phyloP scores from a whole-genome alignment of 2,888 invertebrate genomes.

The Phalera bucephala region DNA sequence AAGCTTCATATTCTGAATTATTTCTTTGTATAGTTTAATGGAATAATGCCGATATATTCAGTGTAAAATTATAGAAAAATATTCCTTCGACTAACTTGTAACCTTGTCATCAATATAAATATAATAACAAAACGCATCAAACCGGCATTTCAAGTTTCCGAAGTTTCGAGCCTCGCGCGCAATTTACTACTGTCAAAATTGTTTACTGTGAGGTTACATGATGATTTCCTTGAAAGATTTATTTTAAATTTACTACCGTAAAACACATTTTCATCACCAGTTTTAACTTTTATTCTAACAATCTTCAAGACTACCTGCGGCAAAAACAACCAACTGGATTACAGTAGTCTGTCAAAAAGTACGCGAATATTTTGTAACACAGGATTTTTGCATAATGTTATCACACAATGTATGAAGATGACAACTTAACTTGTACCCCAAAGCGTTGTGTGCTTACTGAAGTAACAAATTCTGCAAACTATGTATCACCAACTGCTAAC shows the following conservation, averaged over 20 bases:
- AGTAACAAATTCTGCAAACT: conserved; percentile 78
- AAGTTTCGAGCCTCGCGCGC: conserved; percentile 61
- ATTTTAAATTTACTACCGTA: not conserved
- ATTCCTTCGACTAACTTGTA: too few species aligned
- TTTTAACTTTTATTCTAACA: too few species aligned
- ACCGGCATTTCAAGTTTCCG: conserved; percentile 11
- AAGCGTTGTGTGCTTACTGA: conserved; percentile 81
- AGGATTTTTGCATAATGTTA: conserved; percentile 74
- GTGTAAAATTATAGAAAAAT: too few species aligned
- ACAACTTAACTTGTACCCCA: conserved; percentile 76
- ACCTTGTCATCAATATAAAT: too few species aligned
- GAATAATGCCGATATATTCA: too few species aligned
- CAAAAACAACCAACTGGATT: conserved; percentile 62
- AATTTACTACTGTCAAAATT: conserved; percentile 70
- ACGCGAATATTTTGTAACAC: conserved; percentile 69
- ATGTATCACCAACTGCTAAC: conserved; percentile 86
- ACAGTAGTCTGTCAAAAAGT: conserved; percentile 66
- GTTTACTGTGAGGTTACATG: conserved; percentile 72
- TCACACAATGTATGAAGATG: conserved; percentile 79
- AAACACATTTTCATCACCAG: not conserved
- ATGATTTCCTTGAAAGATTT: conserved; percentile 13
- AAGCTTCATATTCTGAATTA: too few species aligned
- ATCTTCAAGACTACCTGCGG: conserved; percentile 17
- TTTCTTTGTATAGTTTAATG: too few species aligned
- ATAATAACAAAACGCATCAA: too few species aligned